Evolutionary conservation across 2,113 vertebrate species (phyloP), one percentile per base, ranked within the genome.

Genomic region (Cinclus cinclus): DNA sequence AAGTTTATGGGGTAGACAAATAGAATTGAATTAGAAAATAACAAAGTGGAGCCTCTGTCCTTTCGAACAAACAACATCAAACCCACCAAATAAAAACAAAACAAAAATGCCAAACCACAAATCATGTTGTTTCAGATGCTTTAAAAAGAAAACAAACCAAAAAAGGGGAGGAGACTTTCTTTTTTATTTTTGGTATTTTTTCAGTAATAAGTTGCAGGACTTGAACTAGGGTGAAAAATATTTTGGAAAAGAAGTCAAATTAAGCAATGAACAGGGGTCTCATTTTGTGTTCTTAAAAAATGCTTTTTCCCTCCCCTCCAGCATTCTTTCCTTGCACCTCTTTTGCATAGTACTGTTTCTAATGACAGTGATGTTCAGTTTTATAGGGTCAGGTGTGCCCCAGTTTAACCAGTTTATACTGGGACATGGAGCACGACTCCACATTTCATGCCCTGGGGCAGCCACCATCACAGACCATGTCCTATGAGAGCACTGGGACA

Each of bases 51-150:
- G 12, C 49, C 41, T 84, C 74, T 68, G 65, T 82, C 31, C 24
- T 58, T 68, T 35, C 35, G 68, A 91, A 90, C 28, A 89, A 84
- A 67, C 30, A 58, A 22, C 35, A 3, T 1, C 11, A 56, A 92
- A 87, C 13, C 55, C 87, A 91, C 52, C 23, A 67, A 79, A 68
- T n/a, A 41, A 79, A 91, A 94, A 78, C 60, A 77, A 65, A 91
- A 2, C 41, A 31, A 78, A 94, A 75, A 27, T 37, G 6, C 30
- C 58, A 85, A 94, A 71, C 47, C 44, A 64, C 37, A 53, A 69
- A 13, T 23, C 4, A 16, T 5, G 6, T 31, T 58, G 14, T 68
- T 91, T 68, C 33, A 64, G 83, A 60, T 27, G 6, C 7, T 93
- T 37, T 50, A 33, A 50, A 86, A 89, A 76, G 3, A n/a, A 92